phyloP scores from a whole-genome alignment of 2,888 invertebrate genomes.

The Hydriomena furcata region DNA sequence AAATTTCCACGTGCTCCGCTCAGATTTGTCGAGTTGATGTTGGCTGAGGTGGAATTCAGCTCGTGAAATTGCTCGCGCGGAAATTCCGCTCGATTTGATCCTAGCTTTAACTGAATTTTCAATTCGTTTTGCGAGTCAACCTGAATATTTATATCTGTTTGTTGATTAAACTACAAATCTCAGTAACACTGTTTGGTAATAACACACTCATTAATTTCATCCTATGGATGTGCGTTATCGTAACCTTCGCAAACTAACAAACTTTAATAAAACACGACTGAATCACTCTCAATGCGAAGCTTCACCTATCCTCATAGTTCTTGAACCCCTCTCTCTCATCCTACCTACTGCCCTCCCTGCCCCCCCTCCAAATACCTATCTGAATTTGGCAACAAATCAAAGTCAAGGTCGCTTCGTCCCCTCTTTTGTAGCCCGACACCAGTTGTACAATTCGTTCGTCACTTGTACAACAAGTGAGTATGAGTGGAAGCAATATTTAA shows the following conservation, averaged over 20 bases:
- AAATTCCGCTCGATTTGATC: too few relatives aligned
- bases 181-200: too few relatives aligned
- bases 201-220: neutral
- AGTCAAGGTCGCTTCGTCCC: conserved; percentile 9
- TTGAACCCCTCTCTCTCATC: neutral
- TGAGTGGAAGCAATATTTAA: too few relatives aligned
- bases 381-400: conserved; percentile 17
- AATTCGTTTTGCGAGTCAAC: too few relatives aligned
- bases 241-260: neutral
- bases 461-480: neutral
- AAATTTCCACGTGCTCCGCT: too few relatives aligned
- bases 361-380: neutral
- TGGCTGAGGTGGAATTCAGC: too few relatives aligned
- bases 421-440: neutral
- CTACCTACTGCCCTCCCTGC: neutral
- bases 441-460: neutral
- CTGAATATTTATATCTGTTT: too few relatives aligned
- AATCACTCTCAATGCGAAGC: neutral
- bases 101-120: too few relatives aligned
- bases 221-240: neutral
- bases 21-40: too few relatives aligned
- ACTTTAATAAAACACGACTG: conserved; percentile 11
- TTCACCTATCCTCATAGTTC: conserved; percentile 1
- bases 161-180: too few relatives aligned
- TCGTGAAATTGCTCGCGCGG: too few relatives aligned